Evolutionary conservation across 2,888 invertebrate genomes (phyloP).

Genomic region (Drosophila dives): DNA sequence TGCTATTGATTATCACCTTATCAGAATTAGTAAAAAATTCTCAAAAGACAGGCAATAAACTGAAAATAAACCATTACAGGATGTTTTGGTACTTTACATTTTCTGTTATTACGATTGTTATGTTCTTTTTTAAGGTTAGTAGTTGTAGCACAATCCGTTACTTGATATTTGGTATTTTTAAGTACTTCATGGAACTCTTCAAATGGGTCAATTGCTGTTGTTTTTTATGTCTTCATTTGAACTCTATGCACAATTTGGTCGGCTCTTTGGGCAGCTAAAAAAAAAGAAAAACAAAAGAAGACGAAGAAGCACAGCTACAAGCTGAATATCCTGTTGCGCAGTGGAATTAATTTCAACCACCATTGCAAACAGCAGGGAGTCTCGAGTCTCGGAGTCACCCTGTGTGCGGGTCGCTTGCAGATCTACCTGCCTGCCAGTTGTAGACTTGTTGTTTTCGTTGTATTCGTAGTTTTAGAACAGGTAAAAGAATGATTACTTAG

Average conservation of each 20-base stretch:
- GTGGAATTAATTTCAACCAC: constrained; percentile 76
- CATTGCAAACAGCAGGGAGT: constrained; percentile 51
- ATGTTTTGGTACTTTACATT: neutral
- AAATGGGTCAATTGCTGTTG: constrained; percentile 49
- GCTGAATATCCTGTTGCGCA: constrained; percentile 76
- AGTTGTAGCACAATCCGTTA: neutral
- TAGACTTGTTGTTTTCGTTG: neutral
- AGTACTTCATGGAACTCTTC: constrained; percentile 6
- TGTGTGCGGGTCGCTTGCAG: constrained; percentile 21
- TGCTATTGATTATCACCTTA: neutral
- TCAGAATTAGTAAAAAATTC: neutral
- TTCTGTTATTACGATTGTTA: fast-evolving
- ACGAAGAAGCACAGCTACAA: constrained; percentile 26
- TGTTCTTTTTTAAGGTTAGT: neutral
- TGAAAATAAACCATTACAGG: neutral
- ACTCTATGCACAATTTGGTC: constrained; percentile 26
- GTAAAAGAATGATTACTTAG: constrained; percentile 32
- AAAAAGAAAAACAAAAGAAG: constrained; percentile 1
- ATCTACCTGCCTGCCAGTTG: constrained; percentile 40
- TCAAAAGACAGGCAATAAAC: neutral
- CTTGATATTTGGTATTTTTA: neutral
- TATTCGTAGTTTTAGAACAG: constrained; percentile 33
- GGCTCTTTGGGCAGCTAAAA: constrained; percentile 6
- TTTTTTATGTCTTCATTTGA: constrained; percentile 73
- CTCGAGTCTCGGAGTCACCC: constrained; percentile 42